phyloP scores from a whole-genome alignment of 2,113 vertebrate species.

The Equus przewalskii region DNA sequence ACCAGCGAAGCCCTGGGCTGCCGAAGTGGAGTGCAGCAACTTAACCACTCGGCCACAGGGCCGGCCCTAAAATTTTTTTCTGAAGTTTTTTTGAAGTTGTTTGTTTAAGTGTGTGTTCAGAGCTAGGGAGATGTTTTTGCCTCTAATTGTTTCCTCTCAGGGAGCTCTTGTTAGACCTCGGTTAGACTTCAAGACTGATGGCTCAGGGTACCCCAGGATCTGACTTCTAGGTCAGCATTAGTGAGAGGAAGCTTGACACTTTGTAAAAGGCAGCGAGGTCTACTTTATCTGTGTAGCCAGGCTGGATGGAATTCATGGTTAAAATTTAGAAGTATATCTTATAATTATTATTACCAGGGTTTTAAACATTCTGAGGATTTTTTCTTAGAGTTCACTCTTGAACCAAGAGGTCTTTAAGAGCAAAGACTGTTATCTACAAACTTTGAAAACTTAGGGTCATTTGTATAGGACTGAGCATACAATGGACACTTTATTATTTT shows the following conservation, averaged over 20 bases:
- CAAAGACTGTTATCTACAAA: not conserved
- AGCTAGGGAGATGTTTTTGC: not conserved
- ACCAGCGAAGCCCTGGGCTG: too few species aligned
- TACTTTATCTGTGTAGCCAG: not conserved
- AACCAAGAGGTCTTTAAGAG: conserved; percentile 18
- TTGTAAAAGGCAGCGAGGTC: not conserved
- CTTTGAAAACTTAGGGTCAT: not conserved
- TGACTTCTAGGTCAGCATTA: not conserved
- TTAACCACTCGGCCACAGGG: too few species aligned
- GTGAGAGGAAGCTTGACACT: not conserved
- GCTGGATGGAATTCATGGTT: not conserved
- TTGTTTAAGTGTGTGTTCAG: not conserved
- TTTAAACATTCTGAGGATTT: conserved; percentile 60
- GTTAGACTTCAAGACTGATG: not conserved
- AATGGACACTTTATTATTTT: not conserved
- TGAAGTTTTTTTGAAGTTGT: not conserved
- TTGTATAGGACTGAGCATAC: not conserved
- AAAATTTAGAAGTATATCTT: not conserved
- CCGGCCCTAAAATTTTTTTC: too few species aligned
- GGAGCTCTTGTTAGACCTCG: not conserved
- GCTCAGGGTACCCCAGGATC: not conserved
- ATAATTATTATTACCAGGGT: not conserved
- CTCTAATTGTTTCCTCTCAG: not conserved
- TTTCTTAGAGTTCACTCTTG: conserved; percentile 59
- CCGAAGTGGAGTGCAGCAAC: too few species aligned